Evolutionary conservation across 2,797 vertebrate genomes (phyloP).

Genomic region (Microchirus variegatus): DNA sequence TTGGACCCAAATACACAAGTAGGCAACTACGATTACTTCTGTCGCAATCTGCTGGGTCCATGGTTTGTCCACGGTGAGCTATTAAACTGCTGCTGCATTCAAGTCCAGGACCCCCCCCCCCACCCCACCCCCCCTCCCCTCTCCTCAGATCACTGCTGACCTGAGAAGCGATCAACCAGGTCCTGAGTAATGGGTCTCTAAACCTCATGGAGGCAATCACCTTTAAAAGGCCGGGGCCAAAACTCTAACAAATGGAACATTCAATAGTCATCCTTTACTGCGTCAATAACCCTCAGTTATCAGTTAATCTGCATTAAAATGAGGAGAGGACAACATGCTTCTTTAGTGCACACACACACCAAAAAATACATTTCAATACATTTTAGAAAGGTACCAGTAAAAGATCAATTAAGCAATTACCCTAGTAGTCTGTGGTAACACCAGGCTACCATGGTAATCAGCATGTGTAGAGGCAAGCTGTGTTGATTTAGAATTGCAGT

Average conservation of each 20-base stretch:
- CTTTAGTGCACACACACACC: conserved; percentile 19
- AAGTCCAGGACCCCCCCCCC: conserved; percentile 48
- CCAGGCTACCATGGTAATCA: conserved; percentile 41
- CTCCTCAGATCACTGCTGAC: conserved; percentile 59
- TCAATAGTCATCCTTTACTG: conserved; percentile 55
- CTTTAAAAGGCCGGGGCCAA: conserved; percentile 45
- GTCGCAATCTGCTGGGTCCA: conserved; percentile 51
- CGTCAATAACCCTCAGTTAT: conserved; percentile 63
- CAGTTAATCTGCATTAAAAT: conserved; percentile 55
- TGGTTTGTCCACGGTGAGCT: conserved; percentile 60
- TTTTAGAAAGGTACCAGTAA: conserved; percentile 14
- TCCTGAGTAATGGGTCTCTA: conserved; percentile 72
- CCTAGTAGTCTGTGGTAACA: conserved; percentile 9
- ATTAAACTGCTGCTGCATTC: conserved; percentile 58
- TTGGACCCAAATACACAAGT: conserved; percentile 11
- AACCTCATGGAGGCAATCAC: conserved; percentile 60
- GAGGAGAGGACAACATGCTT: conserved; percentile 34
- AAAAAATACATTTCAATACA: conserved; percentile 16
- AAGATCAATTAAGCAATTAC: conserved; percentile 19
- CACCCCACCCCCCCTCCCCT: conserved; percentile 27
- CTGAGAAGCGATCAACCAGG: conserved; percentile 60
- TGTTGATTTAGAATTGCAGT: conserved; percentile 40
- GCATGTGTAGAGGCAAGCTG: conserved; percentile 29
- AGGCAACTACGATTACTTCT: conserved; percentile 13
- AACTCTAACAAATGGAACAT: conserved; percentile 59